These are phyloP conservation scores for Cotesia glomerata DNA, from an alignment of 1,140 invertebrate species.

Conservation along the genomic window DNA sequence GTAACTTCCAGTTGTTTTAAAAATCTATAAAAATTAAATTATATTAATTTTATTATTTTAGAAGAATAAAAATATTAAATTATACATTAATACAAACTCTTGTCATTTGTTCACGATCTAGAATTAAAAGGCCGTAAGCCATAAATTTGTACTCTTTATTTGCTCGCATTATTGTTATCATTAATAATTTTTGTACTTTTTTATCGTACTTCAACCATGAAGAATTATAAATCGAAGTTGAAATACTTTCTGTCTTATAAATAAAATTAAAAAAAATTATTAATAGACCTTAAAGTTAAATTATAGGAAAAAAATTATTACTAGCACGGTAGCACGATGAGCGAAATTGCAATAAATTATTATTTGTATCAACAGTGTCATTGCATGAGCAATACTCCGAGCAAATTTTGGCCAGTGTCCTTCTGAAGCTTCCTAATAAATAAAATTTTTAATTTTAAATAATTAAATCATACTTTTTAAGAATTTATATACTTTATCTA, in stretches of 20 bases:
- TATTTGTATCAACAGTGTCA: constrained; percentile 15
- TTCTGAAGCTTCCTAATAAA: constrained; percentile 11
- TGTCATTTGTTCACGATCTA: too few relatives aligned
- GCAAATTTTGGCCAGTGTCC: constrained; percentile 19
- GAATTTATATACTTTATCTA: constrained; percentile 16
- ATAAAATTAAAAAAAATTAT: not conserved
- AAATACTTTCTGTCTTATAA: not conserved
- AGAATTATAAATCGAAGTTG: too few relatives aligned
- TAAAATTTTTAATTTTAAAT: not conserved
- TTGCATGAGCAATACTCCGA: constrained; percentile 12
- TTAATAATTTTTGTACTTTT: too few relatives aligned
- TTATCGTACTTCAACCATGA: too few relatives aligned
- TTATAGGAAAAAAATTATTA: not conserved
- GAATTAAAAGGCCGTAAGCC: too few relatives aligned
- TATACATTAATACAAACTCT: too few relatives aligned
- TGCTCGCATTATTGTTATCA: too few relatives aligned
- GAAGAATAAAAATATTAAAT: too few relatives aligned
- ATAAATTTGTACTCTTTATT: too few relatives aligned
- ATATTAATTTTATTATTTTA: too few relatives aligned
- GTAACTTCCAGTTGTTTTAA: not conserved
- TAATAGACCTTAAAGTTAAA: too few relatives aligned
- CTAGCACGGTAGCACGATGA: constrained; percentile 15
- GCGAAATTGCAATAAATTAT: constrained; percentile 23
- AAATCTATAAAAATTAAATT: too few relatives aligned
- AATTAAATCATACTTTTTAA: not conserved